Base-by-base conservation (phyloP, 1,140 invertebrate species). In the Drosophila chauvacae region DNA sequence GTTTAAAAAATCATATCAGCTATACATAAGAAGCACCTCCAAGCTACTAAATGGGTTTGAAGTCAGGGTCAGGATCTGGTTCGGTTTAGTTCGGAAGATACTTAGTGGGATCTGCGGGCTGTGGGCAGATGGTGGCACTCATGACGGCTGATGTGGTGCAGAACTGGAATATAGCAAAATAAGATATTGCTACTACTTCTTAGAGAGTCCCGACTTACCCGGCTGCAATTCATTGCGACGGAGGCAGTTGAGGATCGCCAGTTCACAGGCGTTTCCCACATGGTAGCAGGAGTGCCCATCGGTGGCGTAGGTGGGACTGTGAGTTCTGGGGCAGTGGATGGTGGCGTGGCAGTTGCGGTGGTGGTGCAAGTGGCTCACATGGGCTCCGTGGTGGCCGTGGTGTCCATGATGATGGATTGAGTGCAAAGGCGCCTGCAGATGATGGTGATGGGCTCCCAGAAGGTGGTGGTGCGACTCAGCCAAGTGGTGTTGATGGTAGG, bases 291-390 rank as follows among this genome's bases (percentile, higher is more conserved):
- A 26, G 16, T 63, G 58, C 0, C 76, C 76, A 64, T 79, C 76
- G 41, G 76, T 78, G 55, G 76, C 76, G 28, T 71, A 72, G 16
- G 47, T 59, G 37, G 44, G 45, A 45, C 39, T 57, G 7, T 58
- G 14, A 0, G 42, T 23, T 11, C 50, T 42, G 33, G 76, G 66
- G 16, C 76, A 79, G 16, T 71, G 76, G 33, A 79, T 79, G 10
- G 51, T 73, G 30, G 53, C 76, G 41, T 71, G 76, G 37, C 76
- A 79, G 26, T 72, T 79, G 37, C 75, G 75, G 53, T 71, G 59
- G 13, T 42, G 71, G 20, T 59, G 73, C 39, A 66, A 20, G 5
- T 76, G 61, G 11, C 69, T 41, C 30, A 56, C 37, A 28, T 39
- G 59, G 4, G 11, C 14, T 35, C 28, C 58, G 13, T 28, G 47